Conservation (phyloP, 64 coral and sea anemone species). For the Montipora foliosa region DNA sequence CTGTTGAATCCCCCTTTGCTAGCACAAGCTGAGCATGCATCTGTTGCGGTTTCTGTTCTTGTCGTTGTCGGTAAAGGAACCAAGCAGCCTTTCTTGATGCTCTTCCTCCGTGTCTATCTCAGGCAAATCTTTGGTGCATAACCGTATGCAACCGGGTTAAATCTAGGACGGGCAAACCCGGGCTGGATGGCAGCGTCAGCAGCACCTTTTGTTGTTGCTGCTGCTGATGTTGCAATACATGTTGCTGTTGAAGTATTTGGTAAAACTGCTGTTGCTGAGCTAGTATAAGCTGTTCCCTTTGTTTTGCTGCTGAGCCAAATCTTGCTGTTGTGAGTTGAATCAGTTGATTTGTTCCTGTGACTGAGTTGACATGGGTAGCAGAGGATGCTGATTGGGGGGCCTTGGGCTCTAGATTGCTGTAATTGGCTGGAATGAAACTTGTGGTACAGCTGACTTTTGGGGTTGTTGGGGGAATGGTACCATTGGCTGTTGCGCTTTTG, state of each 20-base stretch:
- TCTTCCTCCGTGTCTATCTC: conserved; percentile 98
- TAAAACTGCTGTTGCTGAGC: conserved; percentile 76
- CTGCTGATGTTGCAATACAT: conserved; percentile 77
- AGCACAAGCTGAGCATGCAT: conserved; percentile 77
- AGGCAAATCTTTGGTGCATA: conserved; percentile 98
- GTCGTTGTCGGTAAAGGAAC: conserved; percentile 94
- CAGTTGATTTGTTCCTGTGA: conserved; percentile 67
- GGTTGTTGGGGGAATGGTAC: conserved; percentile 49
- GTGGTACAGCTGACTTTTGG: conserved; percentile 67
- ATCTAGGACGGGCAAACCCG: conserved; percentile 76
- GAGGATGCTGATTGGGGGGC: conserved; percentile 51
- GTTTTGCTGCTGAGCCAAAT: conserved; percentile 80
- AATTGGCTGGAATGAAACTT: conserved; percentile 65
- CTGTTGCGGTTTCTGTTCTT: conserved; percentile 95
- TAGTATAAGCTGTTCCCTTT: conserved; percentile 73
- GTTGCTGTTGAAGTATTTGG: conserved; percentile 77
- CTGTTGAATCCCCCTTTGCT: conserved; percentile 80
- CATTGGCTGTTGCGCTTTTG: conserved; percentile 38
- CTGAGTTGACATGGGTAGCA: conserved; percentile 57
- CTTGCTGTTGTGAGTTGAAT: conserved; percentile 84
- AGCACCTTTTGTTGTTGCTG: conserved; percentile 69
- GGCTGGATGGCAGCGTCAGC: conserved; percentile 42
- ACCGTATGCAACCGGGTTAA: conserved; percentile 76
- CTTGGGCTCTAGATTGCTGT: conserved; percentile 52
- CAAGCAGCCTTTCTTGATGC: conserved; percentile 92